Percentiles rank a stretch among this genome's conserved stretches.
Evolutionary conservation across 1,140 invertebrate species (phyloP).

Genomic region (Eubasilissa regina): DNA sequence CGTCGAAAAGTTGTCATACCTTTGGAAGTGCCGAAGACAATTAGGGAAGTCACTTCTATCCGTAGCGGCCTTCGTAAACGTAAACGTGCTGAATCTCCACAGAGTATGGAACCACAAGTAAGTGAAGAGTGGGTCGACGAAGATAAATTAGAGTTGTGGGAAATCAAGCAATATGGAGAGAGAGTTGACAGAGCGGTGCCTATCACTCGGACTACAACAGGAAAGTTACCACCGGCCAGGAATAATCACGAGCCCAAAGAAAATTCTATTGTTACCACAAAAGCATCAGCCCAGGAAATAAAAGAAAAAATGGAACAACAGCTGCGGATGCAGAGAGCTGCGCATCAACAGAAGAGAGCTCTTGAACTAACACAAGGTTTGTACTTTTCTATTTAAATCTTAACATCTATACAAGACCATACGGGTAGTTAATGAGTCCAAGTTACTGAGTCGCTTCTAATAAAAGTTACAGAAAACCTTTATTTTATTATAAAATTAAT

Average conservation of each 20-base stretch:
- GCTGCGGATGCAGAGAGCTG: slow-evolving; percentile 86
- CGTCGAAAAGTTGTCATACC: slow-evolving; percentile 95
- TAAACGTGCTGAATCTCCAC: slow-evolving; percentile 91
- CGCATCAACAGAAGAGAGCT: slow-evolving; percentile 88
- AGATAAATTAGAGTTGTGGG: slow-evolving; percentile 96
- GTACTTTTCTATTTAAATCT: slow-evolving; percentile 16
- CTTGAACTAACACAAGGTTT: slow-evolving; percentile 74
- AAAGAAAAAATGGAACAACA: slow-evolving; percentile 95
- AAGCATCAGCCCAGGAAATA: slow-evolving; percentile 83
- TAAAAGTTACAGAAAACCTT: too few relatives aligned
- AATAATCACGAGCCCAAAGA: slow-evolving; percentile 71
- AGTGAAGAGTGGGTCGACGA: slow-evolving; percentile 97
- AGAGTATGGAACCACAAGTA: slow-evolving; percentile 91
- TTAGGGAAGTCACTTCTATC: slow-evolving; percentile 94
- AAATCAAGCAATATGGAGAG: slow-evolving; percentile 96
- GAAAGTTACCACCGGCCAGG: slow-evolving; percentile 75
- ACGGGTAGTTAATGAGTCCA: too few relatives aligned
- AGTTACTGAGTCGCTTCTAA: too few relatives aligned
- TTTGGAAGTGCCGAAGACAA: slow-evolving; percentile 92
- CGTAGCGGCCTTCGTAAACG: slow-evolving; percentile 93
- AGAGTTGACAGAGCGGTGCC: slow-evolving; percentile 71
- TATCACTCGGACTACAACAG: slow-evolving; percentile 83
- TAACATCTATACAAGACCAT: not conserved
- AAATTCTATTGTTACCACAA: slow-evolving; percentile 70
- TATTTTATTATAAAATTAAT: slow-evolving; percentile 14